Conservation (phyloP, 2,888 invertebrate genomes). For the Zygothrica quintamaculata region DNA sequence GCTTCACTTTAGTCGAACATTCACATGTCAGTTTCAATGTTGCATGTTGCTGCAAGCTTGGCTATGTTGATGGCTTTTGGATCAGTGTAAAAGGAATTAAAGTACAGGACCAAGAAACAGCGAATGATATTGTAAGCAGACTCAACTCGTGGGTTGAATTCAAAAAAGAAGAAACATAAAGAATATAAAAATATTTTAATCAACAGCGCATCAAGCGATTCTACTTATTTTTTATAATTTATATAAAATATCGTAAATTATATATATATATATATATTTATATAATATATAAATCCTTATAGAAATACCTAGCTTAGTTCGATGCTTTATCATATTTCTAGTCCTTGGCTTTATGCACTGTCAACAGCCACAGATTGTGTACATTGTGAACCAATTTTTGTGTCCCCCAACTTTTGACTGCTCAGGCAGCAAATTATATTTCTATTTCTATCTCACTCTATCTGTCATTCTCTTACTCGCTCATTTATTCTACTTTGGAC, state of each 20-base stretch:
- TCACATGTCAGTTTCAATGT: slow-evolving; percentile 36
- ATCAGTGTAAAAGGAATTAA: slow-evolving; percentile 61
- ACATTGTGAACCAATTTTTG: slow-evolving; percentile 51
- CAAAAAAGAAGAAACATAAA: neutral
- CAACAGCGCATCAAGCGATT: neutral
- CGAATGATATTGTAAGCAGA: slow-evolving; percentile 21
- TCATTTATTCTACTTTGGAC: too few species aligned
- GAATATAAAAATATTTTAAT: too few species aligned
- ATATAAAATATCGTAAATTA: too few species aligned
- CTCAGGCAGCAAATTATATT: slow-evolving; percentile 78
- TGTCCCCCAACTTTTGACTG: slow-evolving; percentile 67
- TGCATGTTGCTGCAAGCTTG: slow-evolving; percentile 31
- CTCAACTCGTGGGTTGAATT: slow-evolving; percentile 12
- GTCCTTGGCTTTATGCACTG: slow-evolving; percentile 35
- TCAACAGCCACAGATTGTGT: slow-evolving; percentile 54
- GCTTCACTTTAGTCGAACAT: slow-evolving; percentile 41
- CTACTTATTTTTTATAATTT: neutral
- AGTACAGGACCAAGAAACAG: slow-evolving; percentile 47
- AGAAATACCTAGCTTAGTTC: neutral
- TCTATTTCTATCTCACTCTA: slow-evolving; percentile 25
- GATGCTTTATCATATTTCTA: slow-evolving; percentile 21
- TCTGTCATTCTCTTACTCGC: neutral
- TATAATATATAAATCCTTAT: too few species aligned
- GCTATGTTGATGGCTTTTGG: slow-evolving; percentile 46
- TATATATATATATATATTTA: too few species aligned